Percentiles rank a stretch among this genome's conserved stretches.
Evolutionary conservation across 2,797 vertebrate genomes (phyloP).

Genomic region (Cynodonichthys magdalenae): DNA sequence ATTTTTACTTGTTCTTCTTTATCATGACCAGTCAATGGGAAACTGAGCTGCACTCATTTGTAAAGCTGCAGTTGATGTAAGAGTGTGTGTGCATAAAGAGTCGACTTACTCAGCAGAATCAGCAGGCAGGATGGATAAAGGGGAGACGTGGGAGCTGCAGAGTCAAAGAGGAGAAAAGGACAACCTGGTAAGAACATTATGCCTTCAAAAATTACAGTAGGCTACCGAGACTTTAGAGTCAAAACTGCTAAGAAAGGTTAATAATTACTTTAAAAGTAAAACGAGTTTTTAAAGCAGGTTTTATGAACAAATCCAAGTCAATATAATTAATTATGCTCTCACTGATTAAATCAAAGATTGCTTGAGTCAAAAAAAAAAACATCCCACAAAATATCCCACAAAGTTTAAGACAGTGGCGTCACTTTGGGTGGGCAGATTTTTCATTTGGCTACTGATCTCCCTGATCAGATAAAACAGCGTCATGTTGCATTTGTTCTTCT

Average conservation of each 20-base stretch:
- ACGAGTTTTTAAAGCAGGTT: background rate
- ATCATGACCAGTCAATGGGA: too few species aligned
- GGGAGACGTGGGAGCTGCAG: conserved; percentile 84
- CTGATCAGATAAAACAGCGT: conserved; percentile 49
- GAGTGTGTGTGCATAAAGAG: background rate
- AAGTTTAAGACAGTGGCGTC: conserved; percentile 31
- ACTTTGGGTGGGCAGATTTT: conserved; percentile 50
- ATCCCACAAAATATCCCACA: conserved; percentile 14
- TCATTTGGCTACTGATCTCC: conserved; percentile 62
- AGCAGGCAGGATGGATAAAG: conserved; percentile 91
- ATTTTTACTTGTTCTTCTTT: background rate
- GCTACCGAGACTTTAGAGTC: conserved; percentile 21
- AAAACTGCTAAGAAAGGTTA: conserved; percentile 29
- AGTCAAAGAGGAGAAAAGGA: conserved; percentile 61
- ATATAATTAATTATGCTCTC: conserved; percentile 4
- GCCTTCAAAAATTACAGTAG: conserved; percentile 29
- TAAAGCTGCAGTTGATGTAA: background rate
- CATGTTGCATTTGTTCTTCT: conserved; percentile 27
- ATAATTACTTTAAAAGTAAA: background rate
- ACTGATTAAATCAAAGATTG: conserved; percentile 5
- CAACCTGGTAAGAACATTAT: conserved; percentile 62
- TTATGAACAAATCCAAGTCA: background rate
- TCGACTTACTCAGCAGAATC: conserved; percentile 93
- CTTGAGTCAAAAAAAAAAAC: conserved; percentile 8
- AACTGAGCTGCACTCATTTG: background rate